phyloP scores from a whole-genome alignment of 2,797 vertebrate genomes.

The Ctenosaura bakeri region DNA sequence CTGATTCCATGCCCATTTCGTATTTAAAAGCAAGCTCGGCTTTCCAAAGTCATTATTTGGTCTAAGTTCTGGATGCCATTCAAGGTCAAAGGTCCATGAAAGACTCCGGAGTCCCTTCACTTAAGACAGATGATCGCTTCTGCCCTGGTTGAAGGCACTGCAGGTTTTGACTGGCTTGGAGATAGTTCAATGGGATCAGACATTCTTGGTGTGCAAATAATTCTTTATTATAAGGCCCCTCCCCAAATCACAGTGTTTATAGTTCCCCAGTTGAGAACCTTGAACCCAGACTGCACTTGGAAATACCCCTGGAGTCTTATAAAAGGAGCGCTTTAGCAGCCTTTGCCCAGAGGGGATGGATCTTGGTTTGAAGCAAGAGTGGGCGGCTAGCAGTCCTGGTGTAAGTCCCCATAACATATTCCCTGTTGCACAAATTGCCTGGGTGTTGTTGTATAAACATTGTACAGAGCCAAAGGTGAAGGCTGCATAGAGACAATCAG shows the following conservation, averaged over 20 bases:
- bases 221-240: neutral
- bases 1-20: neutral
- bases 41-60: no score
- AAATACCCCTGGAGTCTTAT: neutral
- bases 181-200: neutral
- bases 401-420: neutral
- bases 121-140: no score
- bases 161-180: neutral
- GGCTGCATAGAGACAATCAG: neutral
- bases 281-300: neutral
- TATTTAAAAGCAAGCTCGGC: no score
- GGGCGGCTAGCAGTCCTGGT: neutral
- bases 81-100: neutral
- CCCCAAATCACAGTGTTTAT: neutral
- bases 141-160: neutral
- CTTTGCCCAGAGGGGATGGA: neutral
- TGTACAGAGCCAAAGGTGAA: neutral
- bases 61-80: neutral
- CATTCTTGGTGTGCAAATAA: neutral
- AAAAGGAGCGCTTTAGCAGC: no score
- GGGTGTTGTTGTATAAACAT: neutral
- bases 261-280: neutral
- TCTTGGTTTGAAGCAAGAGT: neutral
- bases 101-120: no score
- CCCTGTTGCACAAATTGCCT: neutral